These are phyloP conservation scores for Drosophila neotestacea DNA, from an alignment of 2,888 invertebrate genomes.

Conservation along the genomic window DNA sequence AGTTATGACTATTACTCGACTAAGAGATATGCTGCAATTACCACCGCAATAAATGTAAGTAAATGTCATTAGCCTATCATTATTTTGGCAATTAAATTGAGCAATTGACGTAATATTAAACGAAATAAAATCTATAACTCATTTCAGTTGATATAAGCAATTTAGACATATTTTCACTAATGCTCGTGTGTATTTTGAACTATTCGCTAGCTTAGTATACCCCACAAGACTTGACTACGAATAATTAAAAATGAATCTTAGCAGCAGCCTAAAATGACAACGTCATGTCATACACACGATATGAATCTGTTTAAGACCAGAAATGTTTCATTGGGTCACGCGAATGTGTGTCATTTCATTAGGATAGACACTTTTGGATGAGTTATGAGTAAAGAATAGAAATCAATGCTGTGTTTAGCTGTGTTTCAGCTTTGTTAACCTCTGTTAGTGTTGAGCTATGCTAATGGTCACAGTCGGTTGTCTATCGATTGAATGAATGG, in stretches of 20 bases:
- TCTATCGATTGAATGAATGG: slow-evolving; percentile 40
- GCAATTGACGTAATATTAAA: not conserved
- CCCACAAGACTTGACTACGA: not conserved
- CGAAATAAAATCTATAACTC: not conserved
- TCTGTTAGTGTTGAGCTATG: slow-evolving; percentile 8
- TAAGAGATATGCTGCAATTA: slow-evolving; percentile 1
- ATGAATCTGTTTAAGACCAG: slow-evolving; percentile 1
- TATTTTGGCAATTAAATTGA: not conserved
- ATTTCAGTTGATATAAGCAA: not conserved
- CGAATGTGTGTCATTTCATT: slow-evolving; percentile 38
- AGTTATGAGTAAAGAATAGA: slow-evolving; percentile 33
- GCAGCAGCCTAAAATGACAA: slow-evolving; percentile 1
- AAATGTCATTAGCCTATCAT: slow-evolving; percentile 3
- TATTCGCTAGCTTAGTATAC: slow-evolving; percentile 1
- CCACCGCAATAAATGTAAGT: not conserved
- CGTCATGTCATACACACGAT: slow-evolving; percentile 7
- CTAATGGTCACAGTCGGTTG: slow-evolving; percentile 42
- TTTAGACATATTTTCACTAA: not conserved
- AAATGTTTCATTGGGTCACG: slow-evolving; percentile 39
- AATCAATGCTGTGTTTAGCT: slow-evolving; percentile 32
- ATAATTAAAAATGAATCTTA: slow-evolving; percentile 5
- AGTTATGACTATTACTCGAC: not conserved
- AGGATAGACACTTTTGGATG: slow-evolving; percentile 23
- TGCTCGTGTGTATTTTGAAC: not conserved
- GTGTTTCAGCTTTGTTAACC: slow-evolving; percentile 11